A percentile compares a stretch with the other conserved stretches of the same genome.
Evolutionary conservation across 2,888 invertebrate genomes (phyloP).

Genomic region (Papilio protenor): DNA sequence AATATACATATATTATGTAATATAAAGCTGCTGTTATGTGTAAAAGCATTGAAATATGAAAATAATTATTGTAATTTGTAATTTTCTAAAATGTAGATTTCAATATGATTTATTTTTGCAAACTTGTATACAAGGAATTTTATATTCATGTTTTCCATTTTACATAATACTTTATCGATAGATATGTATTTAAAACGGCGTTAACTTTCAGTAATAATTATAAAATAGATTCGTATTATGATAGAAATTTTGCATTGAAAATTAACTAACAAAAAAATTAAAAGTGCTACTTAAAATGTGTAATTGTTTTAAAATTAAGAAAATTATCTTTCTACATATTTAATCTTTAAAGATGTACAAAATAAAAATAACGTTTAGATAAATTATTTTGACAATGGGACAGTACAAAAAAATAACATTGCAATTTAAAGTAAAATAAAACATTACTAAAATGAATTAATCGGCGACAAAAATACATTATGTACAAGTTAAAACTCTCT

Average conservation of each 20-base stretch:
- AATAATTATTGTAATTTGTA: not conserved
- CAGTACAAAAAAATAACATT: slow-evolving; percentile 9
- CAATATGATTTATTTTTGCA: not conserved
- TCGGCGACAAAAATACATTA: slow-evolving; percentile 34
- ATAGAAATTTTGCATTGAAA: slow-evolving; percentile 27
- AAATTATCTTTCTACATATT: not conserved
- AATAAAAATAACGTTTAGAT: not conserved
- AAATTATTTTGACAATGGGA: not conserved
- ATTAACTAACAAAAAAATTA: slow-evolving; percentile 1
- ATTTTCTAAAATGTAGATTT: not conserved
- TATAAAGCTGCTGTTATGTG: not conserved
- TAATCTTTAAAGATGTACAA: not conserved
- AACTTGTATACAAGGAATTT: not conserved
- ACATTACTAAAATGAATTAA: slow-evolving; percentile 3
- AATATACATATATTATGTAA: not conserved
- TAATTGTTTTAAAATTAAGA: not conserved
- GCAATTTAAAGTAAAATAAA: slow-evolving; percentile 18
- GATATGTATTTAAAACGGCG: not conserved
- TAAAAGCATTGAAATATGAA: not conserved
- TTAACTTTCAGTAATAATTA: not conserved
- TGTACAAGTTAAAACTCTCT: slow-evolving; percentile 38
- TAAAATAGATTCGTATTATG: not conserved
- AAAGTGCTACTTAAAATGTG: not conserved
- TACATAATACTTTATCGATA: not conserved
- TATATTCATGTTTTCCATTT: not conserved